Evolutionary conservation across 2,797 vertebrate genomes (phyloP).

Genomic region (Sandelia bainsii): DNA sequence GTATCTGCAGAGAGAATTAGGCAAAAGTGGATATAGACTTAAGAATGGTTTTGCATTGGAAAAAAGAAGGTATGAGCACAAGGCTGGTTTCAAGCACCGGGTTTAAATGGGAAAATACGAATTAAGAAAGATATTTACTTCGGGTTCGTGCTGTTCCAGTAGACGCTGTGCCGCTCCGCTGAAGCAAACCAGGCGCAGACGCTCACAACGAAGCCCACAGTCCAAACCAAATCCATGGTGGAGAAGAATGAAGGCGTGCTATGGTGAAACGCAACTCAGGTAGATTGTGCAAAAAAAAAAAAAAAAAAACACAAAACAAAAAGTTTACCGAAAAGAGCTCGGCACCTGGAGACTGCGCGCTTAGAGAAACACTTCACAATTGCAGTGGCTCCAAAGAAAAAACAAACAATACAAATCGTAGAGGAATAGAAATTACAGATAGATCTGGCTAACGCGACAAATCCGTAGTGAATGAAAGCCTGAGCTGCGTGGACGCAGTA

Average conservation of each 20-base stretch:
- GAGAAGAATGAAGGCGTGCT: conserved; percentile 59
- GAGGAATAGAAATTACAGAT: background rate
- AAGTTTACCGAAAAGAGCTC: conserved; percentile 24
- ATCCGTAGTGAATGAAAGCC: conserved; percentile 75
- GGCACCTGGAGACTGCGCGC: conserved; percentile 12
- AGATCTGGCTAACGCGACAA: conserved; percentile 23
- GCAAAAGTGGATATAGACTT: conserved; percentile 1
- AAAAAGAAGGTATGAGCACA: background rate
- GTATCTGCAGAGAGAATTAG: background rate
- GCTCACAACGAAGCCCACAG: conserved; percentile 71
- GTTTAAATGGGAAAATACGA: rapidly evolving
- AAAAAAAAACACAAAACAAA: conserved; percentile 2
- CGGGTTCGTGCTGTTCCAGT: conserved; percentile 86
- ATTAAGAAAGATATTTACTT: conserved; percentile 73
- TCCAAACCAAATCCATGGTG: conserved; percentile 83
- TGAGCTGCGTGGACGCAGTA: conserved; percentile 44
- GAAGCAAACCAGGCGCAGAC: conserved; percentile 76
- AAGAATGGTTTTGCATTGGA: background rate
- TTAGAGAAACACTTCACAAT: background rate
- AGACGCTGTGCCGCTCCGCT: conserved; percentile 85
- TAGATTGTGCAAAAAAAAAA: conserved; percentile 29
- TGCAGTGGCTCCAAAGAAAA: background rate
- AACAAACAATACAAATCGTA: background rate
- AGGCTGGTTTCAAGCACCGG: background rate
- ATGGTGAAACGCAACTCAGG: conserved; percentile 50